Conservation (phyloP, 2,113 vertebrate species). For the human region GRCh38 chr4:182734001-182734500, state of each 20-base stretch:
- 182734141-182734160: background rate
- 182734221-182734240: background rate
- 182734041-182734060: background rate
- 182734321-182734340: background rate
- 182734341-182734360: background rate
- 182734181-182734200: background rate
- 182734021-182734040: background rate
- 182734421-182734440: background rate
- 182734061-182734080: background rate
- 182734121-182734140: background rate
- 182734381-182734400: background rate
- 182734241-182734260: background rate
- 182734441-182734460: too few species aligned
- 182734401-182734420: background rate
- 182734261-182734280: background rate
- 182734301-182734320: background rate
- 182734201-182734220: background rate
- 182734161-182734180: background rate
- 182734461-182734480: background rate
- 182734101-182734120: background rate
- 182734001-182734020: background rate
- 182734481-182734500: background rate
- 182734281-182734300: background rate
- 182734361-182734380: background rate
- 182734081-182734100: background rate